These are phyloP conservation scores for Rhagonycha fulva DNA, from an alignment of 2,888 invertebrate genomes.

Conservation along the genomic window DNA sequence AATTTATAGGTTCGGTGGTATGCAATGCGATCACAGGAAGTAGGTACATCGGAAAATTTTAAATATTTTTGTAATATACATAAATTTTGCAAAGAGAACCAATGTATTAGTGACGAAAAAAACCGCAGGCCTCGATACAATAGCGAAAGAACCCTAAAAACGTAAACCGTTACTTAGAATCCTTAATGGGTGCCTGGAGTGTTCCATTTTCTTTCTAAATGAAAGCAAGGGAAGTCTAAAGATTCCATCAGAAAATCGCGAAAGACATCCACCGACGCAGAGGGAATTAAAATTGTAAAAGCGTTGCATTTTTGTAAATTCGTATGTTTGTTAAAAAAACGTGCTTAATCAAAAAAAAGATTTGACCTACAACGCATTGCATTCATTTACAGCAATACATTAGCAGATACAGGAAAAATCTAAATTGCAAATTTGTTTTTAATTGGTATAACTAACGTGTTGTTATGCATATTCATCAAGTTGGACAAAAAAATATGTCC, in stretches of 20 bases:
- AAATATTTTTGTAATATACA: not conserved
- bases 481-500: not conserved
- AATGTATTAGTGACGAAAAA: not conserved
- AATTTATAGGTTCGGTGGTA: not conserved
- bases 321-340: not conserved
- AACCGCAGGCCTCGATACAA: not conserved
- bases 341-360: not conserved
- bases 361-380: not conserved
- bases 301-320: not conserved
- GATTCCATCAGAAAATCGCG: not conserved
- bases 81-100: not conserved
- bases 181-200: not conserved
- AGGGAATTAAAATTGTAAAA: not conserved
- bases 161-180: not conserved
- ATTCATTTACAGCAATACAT: not conserved
- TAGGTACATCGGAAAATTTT: not conserved
- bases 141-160: not conserved
- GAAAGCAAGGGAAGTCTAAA: not conserved
- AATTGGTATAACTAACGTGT: slow-evolving; percentile 45
- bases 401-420: slow-evolving; percentile 33
- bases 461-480: slow-evolving; percentile 48
- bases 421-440: slow-evolving; percentile 53
- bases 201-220: not conserved
- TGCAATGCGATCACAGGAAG: not conserved
- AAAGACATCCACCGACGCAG: not conserved